Evolutionary conservation across 1,140 invertebrate species (phyloP).

Genomic region (Meloidogyne hapla): DNA sequence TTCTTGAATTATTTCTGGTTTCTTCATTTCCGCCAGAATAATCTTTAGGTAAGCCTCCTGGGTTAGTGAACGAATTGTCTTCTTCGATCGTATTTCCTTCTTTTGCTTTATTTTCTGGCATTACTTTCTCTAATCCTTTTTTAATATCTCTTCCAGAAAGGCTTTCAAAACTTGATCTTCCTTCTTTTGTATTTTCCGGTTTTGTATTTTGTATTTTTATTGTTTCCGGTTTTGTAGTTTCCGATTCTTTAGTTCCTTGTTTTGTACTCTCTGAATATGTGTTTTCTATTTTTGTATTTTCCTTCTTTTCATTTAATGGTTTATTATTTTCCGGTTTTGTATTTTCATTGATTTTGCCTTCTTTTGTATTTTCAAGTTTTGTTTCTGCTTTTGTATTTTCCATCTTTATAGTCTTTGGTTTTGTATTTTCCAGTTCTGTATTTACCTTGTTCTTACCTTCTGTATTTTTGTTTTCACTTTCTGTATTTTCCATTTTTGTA

Average conservation of each 20-base stretch:
- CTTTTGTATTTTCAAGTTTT: too few species aligned
- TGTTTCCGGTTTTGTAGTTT: slow-evolving; percentile 14
- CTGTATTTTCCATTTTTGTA: slow-evolving; percentile 10
- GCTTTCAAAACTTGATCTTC: not conserved
- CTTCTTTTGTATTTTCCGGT: slow-evolving; percentile 20
- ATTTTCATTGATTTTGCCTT: not conserved
- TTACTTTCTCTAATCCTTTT: slow-evolving; percentile 9
- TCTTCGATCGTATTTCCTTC: slow-evolving; percentile 17
- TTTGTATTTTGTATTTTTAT: not conserved
- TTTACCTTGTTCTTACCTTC: not conserved
- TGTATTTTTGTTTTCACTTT: not conserved
- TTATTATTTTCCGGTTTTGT: slow-evolving; percentile 7
- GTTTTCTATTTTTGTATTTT: not conserved
- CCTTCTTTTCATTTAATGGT: slow-evolving; percentile 10
- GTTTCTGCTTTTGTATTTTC: not conserved
- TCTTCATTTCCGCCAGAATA: slow-evolving; percentile 21
- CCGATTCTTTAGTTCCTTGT: too few species aligned
- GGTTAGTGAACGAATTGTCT: slow-evolving; percentile 1
- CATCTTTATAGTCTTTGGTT: too few species aligned
- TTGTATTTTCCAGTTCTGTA: too few species aligned
- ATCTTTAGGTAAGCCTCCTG: slow-evolving; percentile 29
- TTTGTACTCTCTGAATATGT: slow-evolving; percentile 6
- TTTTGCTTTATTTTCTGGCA: slow-evolving; percentile 13
- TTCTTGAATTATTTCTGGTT: not conserved
- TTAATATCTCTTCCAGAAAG: too few species aligned